phyloP scores from a whole-genome alignment of 1,140 invertebrate species.

The Acromyrmex heyeri region DNA sequence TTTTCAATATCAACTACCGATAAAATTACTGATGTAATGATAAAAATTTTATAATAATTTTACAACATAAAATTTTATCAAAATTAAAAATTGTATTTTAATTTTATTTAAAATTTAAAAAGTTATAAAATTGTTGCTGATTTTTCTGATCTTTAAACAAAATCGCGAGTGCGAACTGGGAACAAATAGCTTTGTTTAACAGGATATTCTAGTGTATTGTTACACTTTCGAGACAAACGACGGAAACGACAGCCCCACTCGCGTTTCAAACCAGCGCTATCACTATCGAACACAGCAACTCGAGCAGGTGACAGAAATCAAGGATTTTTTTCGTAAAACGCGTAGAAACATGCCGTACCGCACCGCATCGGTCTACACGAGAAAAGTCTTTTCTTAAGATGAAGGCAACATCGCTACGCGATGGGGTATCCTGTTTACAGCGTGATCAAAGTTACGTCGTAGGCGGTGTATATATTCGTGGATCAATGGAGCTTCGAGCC shows the following conservation, averaged over 20 bases:
- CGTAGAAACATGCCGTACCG: neutral
- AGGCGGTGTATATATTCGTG: slow-evolving; percentile 69
- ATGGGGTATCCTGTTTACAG: slow-evolving; percentile 71
- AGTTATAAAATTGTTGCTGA: neutral
- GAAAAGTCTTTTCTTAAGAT: slow-evolving; percentile 43
- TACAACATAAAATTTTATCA: neutral
- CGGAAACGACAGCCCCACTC: slow-evolving; percentile 17
- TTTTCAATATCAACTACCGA: slow-evolving; percentile 30
- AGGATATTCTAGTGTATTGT: slow-evolving; percentile 18
- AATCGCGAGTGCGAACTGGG: neutral
- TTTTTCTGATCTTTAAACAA: neutral
- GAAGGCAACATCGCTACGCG: slow-evolving; percentile 27
- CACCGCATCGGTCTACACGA: slow-evolving; percentile 8
- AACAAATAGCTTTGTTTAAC: slow-evolving; percentile 23
- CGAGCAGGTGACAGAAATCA: slow-evolving; percentile 38
- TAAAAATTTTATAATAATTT: neutral
- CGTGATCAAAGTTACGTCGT: slow-evolving; percentile 72
- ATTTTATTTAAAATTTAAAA: neutral
- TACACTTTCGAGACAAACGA: neutral
- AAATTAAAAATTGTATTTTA: neutral
- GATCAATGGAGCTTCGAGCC: slow-evolving; percentile 72
- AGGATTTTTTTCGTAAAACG: neutral
- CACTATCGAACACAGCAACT: slow-evolving; percentile 26
- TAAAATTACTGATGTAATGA: slow-evolving; percentile 9
- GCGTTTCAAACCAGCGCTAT: slow-evolving; percentile 9